A percentile compares a stretch with the other conserved stretches of the same genome.
phyloP scores from a whole-genome alignment of 2,113 vertebrate species.

The human (Homo sapiens) region GRCh38 chr5:73258501-73259000 shows the following conservation, averaged over 20 bases:
- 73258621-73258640: neutral
- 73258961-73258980: neutral
- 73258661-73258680: neutral
- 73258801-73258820: neutral
- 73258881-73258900: neutral
- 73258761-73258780: neutral
- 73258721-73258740: neutral
- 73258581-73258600: conserved; percentile 4
- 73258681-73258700: neutral
- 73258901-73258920: neutral
- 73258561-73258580: neutral
- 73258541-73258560: neutral
- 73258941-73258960: neutral
- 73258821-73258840: neutral
- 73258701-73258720: neutral
- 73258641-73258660: neutral
- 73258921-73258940: neutral
- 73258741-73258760: neutral
- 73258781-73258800: neutral
- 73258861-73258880: neutral
- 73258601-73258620: neutral
- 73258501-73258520: neutral
- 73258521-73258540: neutral
- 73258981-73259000: neutral
- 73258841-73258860: neutral